These are phyloP conservation scores for Bombus confusus DNA, from an alignment of 1,140 invertebrate species.

Conservation along the genomic window DNA sequence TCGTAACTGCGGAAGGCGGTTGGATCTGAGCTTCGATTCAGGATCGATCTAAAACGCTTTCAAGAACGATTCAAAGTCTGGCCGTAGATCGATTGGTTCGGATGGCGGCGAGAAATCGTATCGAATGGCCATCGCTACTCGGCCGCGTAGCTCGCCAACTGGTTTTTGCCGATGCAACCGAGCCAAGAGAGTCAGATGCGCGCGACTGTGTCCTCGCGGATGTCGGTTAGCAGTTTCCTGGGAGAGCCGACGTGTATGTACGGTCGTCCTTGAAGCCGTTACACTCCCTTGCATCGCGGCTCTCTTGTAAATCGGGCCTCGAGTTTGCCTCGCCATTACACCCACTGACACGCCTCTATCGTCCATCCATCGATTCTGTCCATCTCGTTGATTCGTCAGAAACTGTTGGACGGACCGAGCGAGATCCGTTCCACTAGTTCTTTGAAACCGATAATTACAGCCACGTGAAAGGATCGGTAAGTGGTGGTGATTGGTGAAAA, in stretches of 20 bases:
- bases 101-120: constrained; percentile 45
- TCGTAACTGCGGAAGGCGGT: neutral
- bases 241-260: constrained; percentile 65
- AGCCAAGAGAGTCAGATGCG: constrained; percentile 62
- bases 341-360: constrained; percentile 55
- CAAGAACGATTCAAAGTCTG: neutral
- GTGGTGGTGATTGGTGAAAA: neutral
- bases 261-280: constrained; percentile 76
- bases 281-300: constrained; percentile 69
- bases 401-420: neutral
- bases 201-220: constrained; percentile 69
- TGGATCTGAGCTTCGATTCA: neutral
- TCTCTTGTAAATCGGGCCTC: constrained; percentile 64
- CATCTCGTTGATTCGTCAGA: constrained; percentile 2
- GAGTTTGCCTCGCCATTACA: constrained; percentile 53
- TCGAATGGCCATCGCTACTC: constrained; percentile 44
- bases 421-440: neutral
- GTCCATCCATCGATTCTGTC: constrained; percentile 2
- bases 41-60: neutral
- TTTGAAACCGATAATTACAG: neutral
- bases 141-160: constrained; percentile 48
- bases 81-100: neutral
- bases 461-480: neutral
- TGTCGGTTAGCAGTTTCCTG: constrained; percentile 79
- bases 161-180: constrained; percentile 68